Percentiles rank a stretch among this genome's conserved stretches.
These are phyloP conservation scores for Geopemphigus sp. DNA, from an alignment of 1,140 invertebrate genomes.

Conservation along the genomic window DNA sequence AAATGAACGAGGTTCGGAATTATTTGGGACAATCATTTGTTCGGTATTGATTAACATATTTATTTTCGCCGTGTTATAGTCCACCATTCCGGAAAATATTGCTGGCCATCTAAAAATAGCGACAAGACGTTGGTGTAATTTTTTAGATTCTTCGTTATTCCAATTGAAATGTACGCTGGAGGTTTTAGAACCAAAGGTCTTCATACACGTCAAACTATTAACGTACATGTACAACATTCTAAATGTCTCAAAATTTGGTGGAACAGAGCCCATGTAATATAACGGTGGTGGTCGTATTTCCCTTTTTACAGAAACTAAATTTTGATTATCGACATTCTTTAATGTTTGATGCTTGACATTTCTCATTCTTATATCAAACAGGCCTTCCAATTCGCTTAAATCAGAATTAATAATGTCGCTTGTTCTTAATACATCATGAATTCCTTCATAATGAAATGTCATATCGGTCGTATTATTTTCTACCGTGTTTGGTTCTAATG, in stretches of 20 bases:
- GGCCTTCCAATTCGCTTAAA: slow-evolving; percentile 25
- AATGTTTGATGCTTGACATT: background rate
- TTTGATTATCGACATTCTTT: background rate
- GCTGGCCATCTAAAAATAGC: slow-evolving; percentile 32
- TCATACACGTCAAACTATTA: background rate
- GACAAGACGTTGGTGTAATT: slow-evolving; percentile 23
- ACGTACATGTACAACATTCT: slow-evolving; percentile 20
- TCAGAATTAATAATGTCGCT: slow-evolving; percentile 38
- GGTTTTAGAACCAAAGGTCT: background rate
- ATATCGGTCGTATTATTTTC: background rate
- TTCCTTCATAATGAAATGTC: background rate
- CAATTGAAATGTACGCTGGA: background rate
- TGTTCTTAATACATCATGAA: slow-evolving; percentile 8
- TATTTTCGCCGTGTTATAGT: background rate
- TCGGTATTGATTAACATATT: slow-evolving; percentile 7
- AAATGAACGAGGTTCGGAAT: too few species aligned
- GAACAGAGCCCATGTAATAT: slow-evolving; percentile 11
- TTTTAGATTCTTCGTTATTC: slow-evolving; percentile 20
- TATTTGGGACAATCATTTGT: background rate
- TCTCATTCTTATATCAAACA: slow-evolving; percentile 31
- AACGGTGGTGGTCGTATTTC: background rate
- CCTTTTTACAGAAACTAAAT: background rate
- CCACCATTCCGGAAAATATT: slow-evolving; percentile 20
- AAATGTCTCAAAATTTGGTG: slow-evolving; percentile 41
- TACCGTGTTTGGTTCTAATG: background rate